These are phyloP conservation scores for Odontomyia ornata DNA, from an alignment of 2,888 invertebrate genomes.

Conservation along the genomic window DNA sequence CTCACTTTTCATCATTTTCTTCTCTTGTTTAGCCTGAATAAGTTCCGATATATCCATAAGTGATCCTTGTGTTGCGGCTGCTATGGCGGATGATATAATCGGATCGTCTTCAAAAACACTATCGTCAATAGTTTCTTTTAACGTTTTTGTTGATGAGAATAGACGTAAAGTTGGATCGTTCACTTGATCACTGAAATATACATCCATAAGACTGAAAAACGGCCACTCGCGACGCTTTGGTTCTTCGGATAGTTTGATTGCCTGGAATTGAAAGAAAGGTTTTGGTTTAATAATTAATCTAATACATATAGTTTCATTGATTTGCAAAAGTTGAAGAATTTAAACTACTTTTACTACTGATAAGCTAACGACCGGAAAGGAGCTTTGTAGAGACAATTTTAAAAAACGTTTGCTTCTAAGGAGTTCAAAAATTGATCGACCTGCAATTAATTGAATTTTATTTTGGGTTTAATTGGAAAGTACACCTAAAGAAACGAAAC, in stretches of 20 bases:
- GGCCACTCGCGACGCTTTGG: conserved; percentile 65
- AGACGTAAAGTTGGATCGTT: conserved; percentile 64
- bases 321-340: too few species aligned
- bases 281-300: too few species aligned
- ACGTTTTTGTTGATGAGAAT: conserved; percentile 64
- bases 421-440: too few species aligned
- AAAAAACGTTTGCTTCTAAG: too few species aligned
- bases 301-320: too few species aligned
- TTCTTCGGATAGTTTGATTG: conserved; percentile 65
- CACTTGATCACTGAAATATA: conserved; percentile 65
- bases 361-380: too few species aligned
- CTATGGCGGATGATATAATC: conserved; percentile 63
- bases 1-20: conserved; percentile 55
- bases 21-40: conserved; percentile 58
- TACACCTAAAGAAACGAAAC: too few species aligned
- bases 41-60: conserved; percentile 64
- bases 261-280: conserved; percentile 53
- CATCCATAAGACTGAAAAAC: conserved; percentile 64
- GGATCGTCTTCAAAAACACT: conserved; percentile 65
- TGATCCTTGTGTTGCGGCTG: conserved; percentile 63
- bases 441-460: too few species aligned
- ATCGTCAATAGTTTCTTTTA: conserved; percentile 64
- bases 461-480: too few species aligned
- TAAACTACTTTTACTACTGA: too few species aligned
- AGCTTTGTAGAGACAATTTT: too few species aligned